These are phyloP conservation scores for Apoda limacodes DNA, from an alignment of 2,888 invertebrate genomes.

Conservation along the genomic window DNA sequence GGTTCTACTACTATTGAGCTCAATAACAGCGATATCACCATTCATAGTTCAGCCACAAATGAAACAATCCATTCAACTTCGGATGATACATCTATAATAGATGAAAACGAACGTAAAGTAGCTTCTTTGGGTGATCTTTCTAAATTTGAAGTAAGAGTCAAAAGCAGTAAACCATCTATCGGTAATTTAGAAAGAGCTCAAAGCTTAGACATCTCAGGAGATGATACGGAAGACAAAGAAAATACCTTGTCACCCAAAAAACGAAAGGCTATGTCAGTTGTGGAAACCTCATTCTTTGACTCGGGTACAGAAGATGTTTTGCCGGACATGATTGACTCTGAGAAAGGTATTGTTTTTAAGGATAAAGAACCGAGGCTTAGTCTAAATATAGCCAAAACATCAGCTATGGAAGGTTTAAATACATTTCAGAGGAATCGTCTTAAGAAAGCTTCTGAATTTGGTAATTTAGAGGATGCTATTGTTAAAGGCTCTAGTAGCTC, in stretches of 20 bases:
- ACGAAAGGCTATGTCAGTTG: constrained; percentile 73
- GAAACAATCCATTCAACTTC: constrained; percentile 50
- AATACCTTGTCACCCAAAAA: constrained; percentile 69
- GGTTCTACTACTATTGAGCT: constrained; percentile 77
- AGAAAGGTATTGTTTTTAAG: constrained; percentile 45
- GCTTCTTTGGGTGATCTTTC: constrained; percentile 85
- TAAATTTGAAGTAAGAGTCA: constrained; percentile 67
- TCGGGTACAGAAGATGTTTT: constrained; percentile 48
- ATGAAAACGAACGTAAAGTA: constrained; percentile 78
- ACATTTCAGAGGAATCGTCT: constrained; percentile 76
- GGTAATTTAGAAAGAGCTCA: constrained; percentile 82
- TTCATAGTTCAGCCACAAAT: constrained; percentile 76
- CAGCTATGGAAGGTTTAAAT: constrained; percentile 74
- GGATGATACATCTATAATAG: constrained; percentile 58
- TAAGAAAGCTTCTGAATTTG: constrained; percentile 82
- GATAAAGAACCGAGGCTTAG: constrained; percentile 71
- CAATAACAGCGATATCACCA: constrained; percentile 79
- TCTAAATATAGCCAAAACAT: constrained; percentile 54
- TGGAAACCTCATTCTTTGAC: constrained; percentile 57
- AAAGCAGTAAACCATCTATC: constrained; percentile 53
- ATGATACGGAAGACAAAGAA: constrained; percentile 56
- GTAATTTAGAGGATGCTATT: constrained; percentile 81
- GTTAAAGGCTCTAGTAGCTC: constrained; percentile 66
- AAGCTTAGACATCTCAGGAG: constrained; percentile 79
- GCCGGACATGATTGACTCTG: constrained; percentile 53